Percentiles rank a stretch among this genome's conserved stretches.
Conservation (phyloP, 2,113 vertebrate genomes). For the Podocnemis expansa region DNA sequence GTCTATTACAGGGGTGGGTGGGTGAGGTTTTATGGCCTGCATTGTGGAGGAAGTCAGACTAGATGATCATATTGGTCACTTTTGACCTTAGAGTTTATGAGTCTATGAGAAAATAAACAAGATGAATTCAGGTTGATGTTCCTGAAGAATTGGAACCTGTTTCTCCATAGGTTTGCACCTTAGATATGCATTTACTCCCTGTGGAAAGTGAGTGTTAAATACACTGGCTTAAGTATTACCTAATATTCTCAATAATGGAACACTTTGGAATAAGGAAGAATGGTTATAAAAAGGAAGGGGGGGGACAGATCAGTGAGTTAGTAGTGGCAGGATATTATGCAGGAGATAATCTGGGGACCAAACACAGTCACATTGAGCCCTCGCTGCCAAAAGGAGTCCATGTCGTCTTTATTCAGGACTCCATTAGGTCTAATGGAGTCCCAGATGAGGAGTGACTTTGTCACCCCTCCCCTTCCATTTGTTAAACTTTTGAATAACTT, state of each 20-base stretch:
- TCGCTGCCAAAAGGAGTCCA: not conserved
- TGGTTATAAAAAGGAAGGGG: not conserved
- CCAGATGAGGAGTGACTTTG: too few species aligned
- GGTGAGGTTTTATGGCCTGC: too few species aligned
- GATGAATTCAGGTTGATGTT: not conserved
- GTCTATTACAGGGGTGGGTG: too few species aligned
- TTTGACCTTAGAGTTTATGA: too few species aligned
- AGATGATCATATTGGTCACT: too few species aligned
- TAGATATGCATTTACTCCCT: not conserved
- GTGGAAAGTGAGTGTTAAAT: not conserved
- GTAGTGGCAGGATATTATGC: not conserved
- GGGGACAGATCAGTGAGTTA: not conserved
- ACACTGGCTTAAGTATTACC: not conserved
- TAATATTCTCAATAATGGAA: not conserved
- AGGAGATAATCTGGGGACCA: not conserved
- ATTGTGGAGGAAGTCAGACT: too few species aligned
- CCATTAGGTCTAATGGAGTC: too few species aligned
- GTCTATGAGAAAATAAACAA: not conserved
- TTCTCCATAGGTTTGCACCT: not conserved
- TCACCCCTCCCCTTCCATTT: too few species aligned
- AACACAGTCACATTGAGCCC: fast-evolving
- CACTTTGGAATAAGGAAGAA: not conserved
- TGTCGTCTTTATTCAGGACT: too few species aligned
- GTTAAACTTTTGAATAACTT: too few species aligned
- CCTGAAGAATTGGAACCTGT: not conserved